A percentile compares a stretch with the other conserved stretches of the same genome.
phyloP scores from a whole-genome alignment of 1,140 invertebrate genomes.

The Drosophila subpulchrella region DNA sequence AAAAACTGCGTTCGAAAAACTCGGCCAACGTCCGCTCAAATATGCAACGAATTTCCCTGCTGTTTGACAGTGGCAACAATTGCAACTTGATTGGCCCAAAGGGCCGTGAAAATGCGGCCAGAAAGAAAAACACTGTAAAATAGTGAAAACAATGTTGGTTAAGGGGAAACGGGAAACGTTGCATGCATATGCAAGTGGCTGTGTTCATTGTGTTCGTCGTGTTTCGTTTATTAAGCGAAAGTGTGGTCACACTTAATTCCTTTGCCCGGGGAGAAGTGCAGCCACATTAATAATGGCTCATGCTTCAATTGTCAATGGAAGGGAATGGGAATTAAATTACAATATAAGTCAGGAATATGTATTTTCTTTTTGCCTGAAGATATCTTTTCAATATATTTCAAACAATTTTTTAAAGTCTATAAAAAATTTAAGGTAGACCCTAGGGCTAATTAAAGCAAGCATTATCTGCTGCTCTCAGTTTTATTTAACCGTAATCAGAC shows the following conservation, averaged over 20 bases:
- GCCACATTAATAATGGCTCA: neutral
- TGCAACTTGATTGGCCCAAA: conserved; percentile 57
- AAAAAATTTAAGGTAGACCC: too few relatives aligned
- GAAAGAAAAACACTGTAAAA: conserved; percentile 17
- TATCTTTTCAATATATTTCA: too few relatives aligned
- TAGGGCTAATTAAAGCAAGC: too few relatives aligned
- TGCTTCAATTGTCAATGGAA: too few relatives aligned
- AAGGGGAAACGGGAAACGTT: conserved; percentile 30
- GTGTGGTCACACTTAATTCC: conserved; percentile 9
- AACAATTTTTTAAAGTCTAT: too few relatives aligned
- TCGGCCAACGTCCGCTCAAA: conserved; percentile 9
- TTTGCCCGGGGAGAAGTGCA: neutral
- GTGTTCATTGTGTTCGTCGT: conserved; percentile 10
- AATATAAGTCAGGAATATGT: too few relatives aligned
- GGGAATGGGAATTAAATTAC: too few relatives aligned
- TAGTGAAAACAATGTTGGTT: conserved; percentile 15
- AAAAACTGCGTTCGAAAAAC: conserved; percentile 22
- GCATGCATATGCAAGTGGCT: conserved; percentile 33
- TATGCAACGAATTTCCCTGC: conserved; percentile 46
- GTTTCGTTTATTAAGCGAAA: conserved; percentile 1
- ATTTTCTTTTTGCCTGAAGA: too few relatives aligned
- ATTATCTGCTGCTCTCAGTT: neutral
- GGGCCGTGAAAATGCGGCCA: conserved; percentile 18
- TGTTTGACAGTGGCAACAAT: conserved; percentile 53
- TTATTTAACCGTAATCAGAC: neutral